Conservation (phyloP, 1,140 invertebrate species). For the Drosophila tsacasi region DNA sequence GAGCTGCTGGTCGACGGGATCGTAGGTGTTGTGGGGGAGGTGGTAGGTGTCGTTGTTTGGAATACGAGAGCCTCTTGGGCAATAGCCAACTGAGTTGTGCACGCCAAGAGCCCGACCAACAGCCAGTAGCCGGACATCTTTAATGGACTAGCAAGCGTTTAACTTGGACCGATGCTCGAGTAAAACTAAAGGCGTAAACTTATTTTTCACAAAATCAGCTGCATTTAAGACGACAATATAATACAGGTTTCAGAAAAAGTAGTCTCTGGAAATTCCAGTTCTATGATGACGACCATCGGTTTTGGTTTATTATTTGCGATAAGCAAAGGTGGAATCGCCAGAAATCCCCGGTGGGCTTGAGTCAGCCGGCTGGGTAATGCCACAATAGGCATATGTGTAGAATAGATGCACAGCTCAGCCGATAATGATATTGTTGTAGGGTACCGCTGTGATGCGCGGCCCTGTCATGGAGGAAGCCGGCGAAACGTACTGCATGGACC, state of each 20-base stretch:
- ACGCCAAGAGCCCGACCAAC: neutral
- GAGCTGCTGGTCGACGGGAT: neutral
- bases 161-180: neutral
- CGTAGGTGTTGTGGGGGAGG: neutral
- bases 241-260: constrained; percentile 33
- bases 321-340: neutral
- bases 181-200: constrained; percentile 4
- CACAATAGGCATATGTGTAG: neutral
- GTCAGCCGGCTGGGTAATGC: constrained; percentile 3
- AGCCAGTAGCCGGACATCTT: constrained; percentile 29
- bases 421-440: constrained; percentile 74
- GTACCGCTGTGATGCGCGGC: constrained; percentile 67
- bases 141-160: constrained; percentile 1
- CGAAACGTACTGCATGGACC: constrained; percentile 78
- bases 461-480: constrained; percentile 72
- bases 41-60: neutral
- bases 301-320: constrained; percentile 8
- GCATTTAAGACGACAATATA: constrained; percentile 17
- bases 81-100: constrained; percentile 3
- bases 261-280: constrained; percentile 46
- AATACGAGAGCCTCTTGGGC: constrained; percentile 53
- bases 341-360: constrained; percentile 15
- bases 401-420: constrained; percentile 44
- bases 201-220: constrained; percentile 6
- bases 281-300: constrained; percentile 5